Evolutionary conservation across 2,888 invertebrate genomes (phyloP).

Genomic region (Eupelmus urozonus): DNA sequence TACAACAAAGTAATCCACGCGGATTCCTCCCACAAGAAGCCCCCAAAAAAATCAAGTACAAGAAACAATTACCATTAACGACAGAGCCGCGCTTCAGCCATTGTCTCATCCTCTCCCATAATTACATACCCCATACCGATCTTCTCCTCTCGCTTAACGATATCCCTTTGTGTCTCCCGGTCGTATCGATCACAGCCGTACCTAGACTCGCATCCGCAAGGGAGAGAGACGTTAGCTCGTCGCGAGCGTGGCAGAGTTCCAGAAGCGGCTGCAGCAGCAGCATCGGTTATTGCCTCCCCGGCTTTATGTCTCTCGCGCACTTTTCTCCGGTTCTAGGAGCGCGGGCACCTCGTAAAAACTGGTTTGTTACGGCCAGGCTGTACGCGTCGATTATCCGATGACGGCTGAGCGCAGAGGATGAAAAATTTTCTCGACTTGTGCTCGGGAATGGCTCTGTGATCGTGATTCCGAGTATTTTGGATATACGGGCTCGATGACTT

Average conservation of each 20-base stretch:
- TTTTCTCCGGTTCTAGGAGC: not conserved
- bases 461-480: too few relatives aligned
- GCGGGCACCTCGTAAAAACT: constrained; percentile 49
- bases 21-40: not conserved
- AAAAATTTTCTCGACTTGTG: too few relatives aligned
- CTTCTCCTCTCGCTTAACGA: not conserved
- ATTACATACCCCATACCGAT: constrained; percentile 12
- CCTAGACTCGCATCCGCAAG: too few relatives aligned
- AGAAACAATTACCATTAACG: constrained; percentile 16
- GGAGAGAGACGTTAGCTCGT: too few relatives aligned
- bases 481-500: too few relatives aligned
- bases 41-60: constrained; percentile 4
- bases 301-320: constrained; percentile 1
- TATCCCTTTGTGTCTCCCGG: not conserved
- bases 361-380: constrained; percentile 34
- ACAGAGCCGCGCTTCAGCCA: not conserved
- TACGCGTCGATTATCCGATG: too few relatives aligned
- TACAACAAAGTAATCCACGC: too few relatives aligned
- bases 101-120: constrained; percentile 5
- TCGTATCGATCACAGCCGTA: too few relatives aligned
- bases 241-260: not conserved
- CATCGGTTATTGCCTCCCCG: not conserved
- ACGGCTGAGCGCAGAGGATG: too few relatives aligned
- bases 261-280: not conserved
- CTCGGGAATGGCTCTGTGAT: too few relatives aligned